Percentiles rank a stretch among this genome's conserved stretches.
These are phyloP conservation scores for Dipodomys spectabilis DNA, from an alignment of 2,113 vertebrate species.

Conservation along the genomic window DNA sequence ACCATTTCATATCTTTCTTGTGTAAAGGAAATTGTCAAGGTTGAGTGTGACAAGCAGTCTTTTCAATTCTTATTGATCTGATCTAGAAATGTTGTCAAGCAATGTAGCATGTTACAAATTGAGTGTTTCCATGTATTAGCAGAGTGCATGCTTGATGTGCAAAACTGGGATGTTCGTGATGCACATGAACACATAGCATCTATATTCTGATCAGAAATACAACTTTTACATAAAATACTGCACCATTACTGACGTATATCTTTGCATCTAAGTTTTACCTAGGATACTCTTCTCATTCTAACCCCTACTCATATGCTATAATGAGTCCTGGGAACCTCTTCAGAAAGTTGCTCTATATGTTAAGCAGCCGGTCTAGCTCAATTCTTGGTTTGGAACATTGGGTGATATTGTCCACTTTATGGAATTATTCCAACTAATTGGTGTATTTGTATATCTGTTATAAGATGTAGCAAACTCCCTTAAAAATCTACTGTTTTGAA, in stretches of 20 bases:
- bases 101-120: constrained; percentile 10
- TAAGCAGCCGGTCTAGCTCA: background rate
- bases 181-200: background rate
- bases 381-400: background rate
- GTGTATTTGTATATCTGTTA: background rate
- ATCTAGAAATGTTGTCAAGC: background rate
- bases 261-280: background rate
- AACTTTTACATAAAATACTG: background rate
- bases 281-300: background rate
- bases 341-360: background rate
- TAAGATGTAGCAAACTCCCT: background rate
- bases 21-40: background rate
- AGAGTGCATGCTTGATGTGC: background rate
- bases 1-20: background rate
- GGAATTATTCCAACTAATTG: background rate
- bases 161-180: background rate
- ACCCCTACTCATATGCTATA: background rate
- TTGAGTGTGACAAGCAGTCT: background rate
- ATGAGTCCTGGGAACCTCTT: background rate
- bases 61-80: background rate
- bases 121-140: background rate
- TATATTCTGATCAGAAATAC: background rate
- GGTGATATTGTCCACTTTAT: background rate
- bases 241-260: background rate
- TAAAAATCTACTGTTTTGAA: background rate